phyloP scores from a whole-genome alignment of 2,797 vertebrate genomes.

The Melanotaenia parkinsoni region DNA sequence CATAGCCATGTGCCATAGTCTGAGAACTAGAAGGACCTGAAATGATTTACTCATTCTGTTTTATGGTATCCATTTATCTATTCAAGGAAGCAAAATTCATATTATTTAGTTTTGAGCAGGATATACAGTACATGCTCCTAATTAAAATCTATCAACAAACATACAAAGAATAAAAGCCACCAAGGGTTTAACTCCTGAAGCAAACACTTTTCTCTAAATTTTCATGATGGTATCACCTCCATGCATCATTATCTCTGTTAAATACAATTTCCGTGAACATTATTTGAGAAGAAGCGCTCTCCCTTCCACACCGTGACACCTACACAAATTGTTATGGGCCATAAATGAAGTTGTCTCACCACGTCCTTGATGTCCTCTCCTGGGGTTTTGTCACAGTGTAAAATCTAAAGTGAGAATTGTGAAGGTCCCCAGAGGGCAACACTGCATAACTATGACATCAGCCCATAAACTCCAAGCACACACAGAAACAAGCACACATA shows the following conservation, averaged over 20 bases:
- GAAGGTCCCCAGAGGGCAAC: slow-evolving; percentile 64
- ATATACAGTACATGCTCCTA: not conserved
- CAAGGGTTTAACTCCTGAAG: not conserved
- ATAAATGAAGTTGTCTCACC: slow-evolving; percentile 66
- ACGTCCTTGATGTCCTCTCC: slow-evolving; percentile 57
- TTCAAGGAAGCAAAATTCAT: not conserved
- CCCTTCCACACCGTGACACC: slow-evolving; percentile 17
- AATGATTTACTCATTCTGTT: not conserved
- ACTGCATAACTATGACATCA: slow-evolving; percentile 80
- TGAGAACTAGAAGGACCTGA: not conserved
- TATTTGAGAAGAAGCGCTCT: slow-evolving; percentile 13
- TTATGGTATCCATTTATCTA: not conserved
- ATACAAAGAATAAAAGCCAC: slow-evolving; percentile 1
- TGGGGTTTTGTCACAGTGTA: slow-evolving; percentile 58
- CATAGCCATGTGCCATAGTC: not conserved
- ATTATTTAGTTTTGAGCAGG: not conserved
- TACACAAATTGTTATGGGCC: slow-evolving; percentile 17
- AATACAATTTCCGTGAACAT: slow-evolving; percentile 33
- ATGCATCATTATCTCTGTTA: slow-evolving; percentile 8
- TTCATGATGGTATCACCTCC: not conserved
- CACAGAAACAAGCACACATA: slow-evolving; percentile 36
- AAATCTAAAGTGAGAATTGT: slow-evolving; percentile 77
- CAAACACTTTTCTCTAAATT: slow-evolving; percentile 23
- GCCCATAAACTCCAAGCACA: slow-evolving; percentile 56
- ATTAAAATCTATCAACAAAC: not conserved